Percentiles rank a stretch among this genome's conserved stretches.
Evolutionary conservation across 1,140 invertebrate genomes (phyloP).

Genomic region (Euglossa dilemma): DNA sequence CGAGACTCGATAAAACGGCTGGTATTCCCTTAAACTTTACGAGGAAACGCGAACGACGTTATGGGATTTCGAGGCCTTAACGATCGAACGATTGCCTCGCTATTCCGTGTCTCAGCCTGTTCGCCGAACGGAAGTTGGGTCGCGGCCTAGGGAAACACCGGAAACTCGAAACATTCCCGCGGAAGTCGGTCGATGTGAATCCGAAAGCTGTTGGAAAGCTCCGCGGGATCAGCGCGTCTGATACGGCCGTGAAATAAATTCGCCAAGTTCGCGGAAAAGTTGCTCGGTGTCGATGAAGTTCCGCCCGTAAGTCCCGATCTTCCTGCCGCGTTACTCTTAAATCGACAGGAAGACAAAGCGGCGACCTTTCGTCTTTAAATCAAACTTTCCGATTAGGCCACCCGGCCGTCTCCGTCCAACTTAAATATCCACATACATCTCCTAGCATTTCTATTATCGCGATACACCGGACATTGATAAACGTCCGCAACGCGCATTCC

Average conservation of each 20-base stretch:
- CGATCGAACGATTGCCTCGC: slow-evolving; percentile 28
- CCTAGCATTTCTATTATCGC: not conserved
- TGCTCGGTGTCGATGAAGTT: slow-evolving; percentile 31
- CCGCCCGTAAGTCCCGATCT: not conserved
- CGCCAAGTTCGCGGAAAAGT: slow-evolving; percentile 41
- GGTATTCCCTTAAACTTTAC: not conserved
- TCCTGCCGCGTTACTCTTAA: not conserved
- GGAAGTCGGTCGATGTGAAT: slow-evolving; percentile 24
- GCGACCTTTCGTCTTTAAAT: slow-evolving; percentile 30
- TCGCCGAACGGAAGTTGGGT: not conserved
- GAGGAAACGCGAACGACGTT: slow-evolving; percentile 33
- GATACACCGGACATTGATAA: slow-evolving; percentile 18
- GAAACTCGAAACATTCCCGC: slow-evolving; percentile 28
- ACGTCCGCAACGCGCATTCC: not conserved
- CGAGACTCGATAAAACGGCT: slow-evolving; percentile 17
- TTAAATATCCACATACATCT: not conserved
- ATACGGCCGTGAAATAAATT: slow-evolving; percentile 57
- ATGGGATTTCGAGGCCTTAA: slow-evolving; percentile 34
- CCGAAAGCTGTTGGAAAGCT: slow-evolving; percentile 22
- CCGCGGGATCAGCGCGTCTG: slow-evolving; percentile 29
- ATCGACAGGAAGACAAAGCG: slow-evolving; percentile 42
- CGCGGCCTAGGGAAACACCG: not conserved
- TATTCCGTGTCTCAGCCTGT: not conserved
- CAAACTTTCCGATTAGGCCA: slow-evolving; percentile 37
- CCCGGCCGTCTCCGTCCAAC: not conserved